A percentile compares a stretch with the other conserved stretches of the same genome.
Conservation (phyloP, 2,797 vertebrate genomes). For the Carduelis carduelis region DNA sequence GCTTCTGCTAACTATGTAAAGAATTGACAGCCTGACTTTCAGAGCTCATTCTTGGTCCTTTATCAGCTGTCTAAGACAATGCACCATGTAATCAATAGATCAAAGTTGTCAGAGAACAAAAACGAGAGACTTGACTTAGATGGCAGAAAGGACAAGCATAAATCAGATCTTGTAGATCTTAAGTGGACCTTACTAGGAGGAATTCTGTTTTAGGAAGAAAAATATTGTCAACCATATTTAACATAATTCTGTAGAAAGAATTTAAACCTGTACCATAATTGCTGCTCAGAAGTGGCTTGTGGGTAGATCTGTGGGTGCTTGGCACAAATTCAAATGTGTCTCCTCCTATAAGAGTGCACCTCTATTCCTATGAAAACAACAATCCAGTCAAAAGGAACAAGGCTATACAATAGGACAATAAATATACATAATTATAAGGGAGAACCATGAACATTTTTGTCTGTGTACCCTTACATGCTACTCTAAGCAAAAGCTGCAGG, state of each 20-base stretch:
- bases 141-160: neutral
- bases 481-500: neutral
- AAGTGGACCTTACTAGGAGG: neutral
- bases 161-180: neutral
- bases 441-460: neutral
- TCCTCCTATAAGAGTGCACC: neutral
- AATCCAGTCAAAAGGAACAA: neutral
- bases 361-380: neutral
- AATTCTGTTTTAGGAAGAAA: neutral
- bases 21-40: neutral
- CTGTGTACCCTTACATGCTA: neutral
- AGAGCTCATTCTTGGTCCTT: neutral
- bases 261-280: neutral
- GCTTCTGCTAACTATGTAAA: neutral
- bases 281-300: neutral
- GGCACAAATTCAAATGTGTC: neutral
- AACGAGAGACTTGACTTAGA: neutral
- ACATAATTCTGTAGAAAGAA: neutral
- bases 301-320: neutral
- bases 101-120: neutral
- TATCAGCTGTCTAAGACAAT: neutral
- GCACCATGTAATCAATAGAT: neutral
- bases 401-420: neutral
- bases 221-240: neutral
- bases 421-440: neutral